Evolutionary conservation across 2,797 vertebrate genomes (phyloP).

Genomic region (Urocyon cinereoargenteus): DNA sequence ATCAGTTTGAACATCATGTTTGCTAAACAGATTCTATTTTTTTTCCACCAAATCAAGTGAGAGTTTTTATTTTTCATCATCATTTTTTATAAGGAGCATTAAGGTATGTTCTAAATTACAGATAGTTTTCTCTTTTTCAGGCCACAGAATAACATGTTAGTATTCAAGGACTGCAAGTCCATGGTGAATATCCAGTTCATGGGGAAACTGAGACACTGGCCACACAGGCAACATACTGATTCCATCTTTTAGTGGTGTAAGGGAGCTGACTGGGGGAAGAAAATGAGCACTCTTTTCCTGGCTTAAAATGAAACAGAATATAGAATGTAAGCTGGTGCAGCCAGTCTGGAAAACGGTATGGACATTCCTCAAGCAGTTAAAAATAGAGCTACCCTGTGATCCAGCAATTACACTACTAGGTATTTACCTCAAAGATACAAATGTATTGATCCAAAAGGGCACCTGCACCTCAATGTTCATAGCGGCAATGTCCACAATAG

Average conservation of each 20-base stretch:
- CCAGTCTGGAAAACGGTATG: too few species aligned
- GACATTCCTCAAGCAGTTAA: too few species aligned
- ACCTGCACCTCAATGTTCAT: too few species aligned
- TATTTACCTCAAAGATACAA: too few species aligned
- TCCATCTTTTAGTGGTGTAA: not conserved
- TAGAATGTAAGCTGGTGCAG: too few species aligned
- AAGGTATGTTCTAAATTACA: not conserved
- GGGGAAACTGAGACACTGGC: not conserved
- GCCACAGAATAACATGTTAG: not conserved
- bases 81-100: not conserved
- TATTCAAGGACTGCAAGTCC: not conserved
- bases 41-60: not conserved
- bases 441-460: too few species aligned
- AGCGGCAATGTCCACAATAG: too few species aligned
- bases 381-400: too few species aligned
- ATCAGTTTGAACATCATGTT: not conserved
- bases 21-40: not conserved
- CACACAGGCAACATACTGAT: not conserved
- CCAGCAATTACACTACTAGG: too few species aligned
- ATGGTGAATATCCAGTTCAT: not conserved
- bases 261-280: not conserved
- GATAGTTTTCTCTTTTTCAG: not conserved
- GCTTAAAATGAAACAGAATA: not conserved
- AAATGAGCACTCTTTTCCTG: not conserved
- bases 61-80: not conserved